Evolutionary conservation across 2,113 vertebrate species (phyloP), one percentile per base, ranked within the genome.

Genomic region (Guaruba guarouba): DNA sequence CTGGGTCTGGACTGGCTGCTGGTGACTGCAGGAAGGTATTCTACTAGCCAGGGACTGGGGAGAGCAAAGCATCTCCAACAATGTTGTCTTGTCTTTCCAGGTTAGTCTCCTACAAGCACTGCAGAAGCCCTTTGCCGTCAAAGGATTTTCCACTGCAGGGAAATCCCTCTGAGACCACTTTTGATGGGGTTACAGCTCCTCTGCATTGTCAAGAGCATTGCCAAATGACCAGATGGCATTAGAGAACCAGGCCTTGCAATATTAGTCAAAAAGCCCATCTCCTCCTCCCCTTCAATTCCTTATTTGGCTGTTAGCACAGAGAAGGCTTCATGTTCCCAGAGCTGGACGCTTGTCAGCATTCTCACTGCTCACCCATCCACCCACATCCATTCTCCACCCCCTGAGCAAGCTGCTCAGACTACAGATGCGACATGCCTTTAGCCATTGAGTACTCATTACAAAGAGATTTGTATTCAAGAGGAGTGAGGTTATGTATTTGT

Each of bases 221-320:
- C 95, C 87, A 96, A 94, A 57, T 78, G 92, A 69, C 95, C 96
- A 96, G 93, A 96, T 96, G 96, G 96, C 93, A 95, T 77, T 68
- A 54, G 90, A 96, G 93, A 82, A 62, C 29, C 86, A 63, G 88
- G 52, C 86, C 84, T 91, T 44, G 51, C 90, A 91, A 79, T 91
- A 93, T 93, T 87, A 93, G 88, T 82, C 25, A 37, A 79, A 92
- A 94, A 96, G 19, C 86, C 84, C 41, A 17, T 87, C 51, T 92
- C 69, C 39, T 88, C 93, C 90, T 85, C 91, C 94, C 75, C 55
- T 86, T 46, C 83, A 22, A 85, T 93, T 88, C 93, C 92, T 77
- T 87, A 29, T 84, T 86, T 69, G 79, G 67, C 62, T 85, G 44
- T 27, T 97, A 95, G 95, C 94, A 93, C 12, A 0, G 57, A 43